Evolutionary conservation across 2,888 invertebrate genomes (phyloP).

Genomic region (Eudasyphora cyanicolor): DNA sequence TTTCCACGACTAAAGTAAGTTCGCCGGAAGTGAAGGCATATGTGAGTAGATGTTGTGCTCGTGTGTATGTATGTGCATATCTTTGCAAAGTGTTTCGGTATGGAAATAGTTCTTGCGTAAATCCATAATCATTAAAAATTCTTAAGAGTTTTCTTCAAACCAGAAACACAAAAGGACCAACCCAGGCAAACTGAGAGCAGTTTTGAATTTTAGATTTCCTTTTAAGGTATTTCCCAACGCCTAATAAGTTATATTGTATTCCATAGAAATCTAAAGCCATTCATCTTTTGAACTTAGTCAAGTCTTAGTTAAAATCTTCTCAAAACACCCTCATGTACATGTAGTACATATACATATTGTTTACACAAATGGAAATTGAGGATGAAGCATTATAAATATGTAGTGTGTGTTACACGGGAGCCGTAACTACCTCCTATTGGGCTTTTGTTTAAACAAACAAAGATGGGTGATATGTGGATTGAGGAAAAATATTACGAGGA

Average conservation of each 20-base stretch:
- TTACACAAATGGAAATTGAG: not conserved
- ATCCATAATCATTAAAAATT: slow-evolving; percentile 24
- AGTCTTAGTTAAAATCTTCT: slow-evolving; percentile 4
- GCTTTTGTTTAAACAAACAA: not conserved
- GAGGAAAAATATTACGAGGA: too few species aligned
- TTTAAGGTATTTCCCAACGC: not conserved
- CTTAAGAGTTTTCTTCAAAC: not conserved
- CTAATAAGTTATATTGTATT: slow-evolving; percentile 1
- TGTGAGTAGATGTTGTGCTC: not conserved
- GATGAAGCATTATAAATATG: too few species aligned
- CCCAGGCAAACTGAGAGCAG: too few species aligned
- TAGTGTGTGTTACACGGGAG: not conserved
- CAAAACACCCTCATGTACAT: not conserved
- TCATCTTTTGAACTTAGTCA: slow-evolving; percentile 16
- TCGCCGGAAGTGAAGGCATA: slow-evolving; percentile 48
- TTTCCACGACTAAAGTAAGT: slow-evolving; percentile 37
- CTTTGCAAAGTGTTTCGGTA: not conserved
- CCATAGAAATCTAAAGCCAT: slow-evolving; percentile 8
- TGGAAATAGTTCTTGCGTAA: slow-evolving; percentile 34
- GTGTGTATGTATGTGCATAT: not conserved
- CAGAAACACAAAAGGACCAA: not conserved
- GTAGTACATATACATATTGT: not conserved
- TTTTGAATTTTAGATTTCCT: slow-evolving; percentile 15
- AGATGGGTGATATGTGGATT: not conserved
- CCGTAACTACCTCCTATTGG: not conserved